Conservation (phyloP, 1,140 invertebrate genomes). For the Atta texana region DNA sequence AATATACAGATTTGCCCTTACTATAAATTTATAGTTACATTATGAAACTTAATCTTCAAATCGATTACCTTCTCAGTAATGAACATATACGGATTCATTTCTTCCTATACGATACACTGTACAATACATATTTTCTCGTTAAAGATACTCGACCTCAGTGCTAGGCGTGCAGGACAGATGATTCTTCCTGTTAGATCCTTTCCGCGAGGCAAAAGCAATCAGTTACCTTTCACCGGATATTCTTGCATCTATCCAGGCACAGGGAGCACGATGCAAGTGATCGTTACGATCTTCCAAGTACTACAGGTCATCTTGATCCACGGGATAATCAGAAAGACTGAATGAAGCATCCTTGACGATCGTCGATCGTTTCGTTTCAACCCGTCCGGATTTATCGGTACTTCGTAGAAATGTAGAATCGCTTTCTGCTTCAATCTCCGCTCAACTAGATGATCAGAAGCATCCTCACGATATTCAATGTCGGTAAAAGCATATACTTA, state of each 20-base stretch:
- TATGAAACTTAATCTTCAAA: slow-evolving; percentile 9
- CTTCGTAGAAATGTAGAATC: slow-evolving; percentile 72
- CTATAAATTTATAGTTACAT: background rate
- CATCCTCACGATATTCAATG: slow-evolving; percentile 42
- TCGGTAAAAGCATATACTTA: slow-evolving; percentile 34
- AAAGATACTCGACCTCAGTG: slow-evolving; percentile 36
- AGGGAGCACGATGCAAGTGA: slow-evolving; percentile 69
- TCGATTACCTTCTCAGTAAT: slow-evolving; percentile 2
- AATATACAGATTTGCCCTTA: background rate
- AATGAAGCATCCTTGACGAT: slow-evolving; percentile 53
- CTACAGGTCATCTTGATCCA: slow-evolving; percentile 72
- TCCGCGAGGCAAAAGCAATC: slow-evolving; percentile 75
- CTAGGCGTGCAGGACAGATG: slow-evolving; percentile 62
- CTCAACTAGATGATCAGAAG: slow-evolving; percentile 28
- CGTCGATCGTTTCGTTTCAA: slow-evolving; percentile 39
- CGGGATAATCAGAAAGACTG: slow-evolving; percentile 72
- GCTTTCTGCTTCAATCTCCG: slow-evolving; percentile 37
- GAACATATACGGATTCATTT: background rate
- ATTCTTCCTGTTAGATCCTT: slow-evolving; percentile 74
- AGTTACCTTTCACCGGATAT: slow-evolving; percentile 71
- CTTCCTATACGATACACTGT: background rate
- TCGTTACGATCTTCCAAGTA: slow-evolving; percentile 72
- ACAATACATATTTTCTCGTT: slow-evolving; percentile 55
- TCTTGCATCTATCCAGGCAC: slow-evolving; percentile 67
- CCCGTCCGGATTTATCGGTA: slow-evolving; percentile 61